phyloP scores from a whole-genome alignment of 2,888 invertebrate genomes.

The Timandra comae region DNA sequence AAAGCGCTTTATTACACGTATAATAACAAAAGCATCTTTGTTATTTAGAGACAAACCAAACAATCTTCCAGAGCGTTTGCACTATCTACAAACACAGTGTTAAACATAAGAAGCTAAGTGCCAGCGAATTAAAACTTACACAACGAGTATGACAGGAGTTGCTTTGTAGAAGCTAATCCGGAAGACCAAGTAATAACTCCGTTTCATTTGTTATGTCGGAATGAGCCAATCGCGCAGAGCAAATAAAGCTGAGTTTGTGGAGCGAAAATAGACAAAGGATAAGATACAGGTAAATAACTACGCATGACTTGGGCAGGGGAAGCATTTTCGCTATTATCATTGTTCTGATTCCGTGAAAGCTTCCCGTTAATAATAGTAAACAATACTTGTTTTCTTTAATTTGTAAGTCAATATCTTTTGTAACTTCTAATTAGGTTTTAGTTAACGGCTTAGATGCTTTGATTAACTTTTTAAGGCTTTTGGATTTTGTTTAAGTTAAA shows the following conservation, averaged over 20 bases:
- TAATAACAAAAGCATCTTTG: too few relatives aligned
- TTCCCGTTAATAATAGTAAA: constrained; percentile 27
- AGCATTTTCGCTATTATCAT: constrained; percentile 52
- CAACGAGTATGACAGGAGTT: constrained; percentile 20
- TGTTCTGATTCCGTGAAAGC: constrained; percentile 38
- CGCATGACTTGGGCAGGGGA: constrained; percentile 51
- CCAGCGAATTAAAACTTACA: constrained; percentile 24
- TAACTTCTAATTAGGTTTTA: too few relatives aligned
- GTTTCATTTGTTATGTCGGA: constrained; percentile 63
- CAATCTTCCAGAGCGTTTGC: background rate
- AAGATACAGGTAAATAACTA: constrained; percentile 69
- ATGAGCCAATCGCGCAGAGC: constrained; percentile 63
- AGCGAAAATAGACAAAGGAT: constrained; percentile 72
- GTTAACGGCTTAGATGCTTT: too few relatives aligned
- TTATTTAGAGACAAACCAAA: too few relatives aligned
- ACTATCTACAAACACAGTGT: background rate
- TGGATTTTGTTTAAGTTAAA: too few relatives aligned
- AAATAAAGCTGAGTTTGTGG: constrained; percentile 66
- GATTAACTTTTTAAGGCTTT: too few relatives aligned
- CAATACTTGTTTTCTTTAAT: constrained; percentile 19
- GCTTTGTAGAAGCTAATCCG: constrained; percentile 52
- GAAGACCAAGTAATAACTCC: constrained; percentile 59
- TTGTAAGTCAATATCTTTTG: constrained; percentile 2
- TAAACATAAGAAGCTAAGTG: constrained; percentile 13
- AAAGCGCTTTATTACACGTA: too few relatives aligned